These are phyloP conservation scores for Ianthella basta DNA, from an alignment of 37 sponge, comb jelly and placozoan genomes.

Conservation along the genomic window DNA sequence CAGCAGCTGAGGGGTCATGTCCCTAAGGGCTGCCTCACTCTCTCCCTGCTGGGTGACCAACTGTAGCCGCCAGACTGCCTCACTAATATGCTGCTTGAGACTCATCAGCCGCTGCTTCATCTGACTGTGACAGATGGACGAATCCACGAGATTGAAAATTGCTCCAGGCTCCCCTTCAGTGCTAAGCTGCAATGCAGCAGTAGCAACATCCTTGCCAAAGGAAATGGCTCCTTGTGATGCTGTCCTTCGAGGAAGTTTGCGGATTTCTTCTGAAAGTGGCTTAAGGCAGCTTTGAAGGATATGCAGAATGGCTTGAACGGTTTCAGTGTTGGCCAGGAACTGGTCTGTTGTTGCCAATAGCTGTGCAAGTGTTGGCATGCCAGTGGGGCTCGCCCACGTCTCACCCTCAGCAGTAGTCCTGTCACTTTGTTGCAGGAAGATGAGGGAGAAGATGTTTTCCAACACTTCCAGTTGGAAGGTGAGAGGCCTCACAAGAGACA, in stretches of 20 bases:
- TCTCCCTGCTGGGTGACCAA: slow-evolving; percentile 61
- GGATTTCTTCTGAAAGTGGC: slow-evolving; percentile 4
- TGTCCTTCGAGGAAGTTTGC: background rate
- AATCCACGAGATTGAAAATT: slow-evolving; percentile 19
- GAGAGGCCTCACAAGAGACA: slow-evolving; percentile 67
- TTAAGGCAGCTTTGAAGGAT: slow-evolving; percentile 67
- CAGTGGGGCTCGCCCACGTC: background rate
- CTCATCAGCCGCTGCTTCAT: slow-evolving; percentile 65
- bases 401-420: slow-evolving; percentile 20
- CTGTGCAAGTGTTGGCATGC: background rate
- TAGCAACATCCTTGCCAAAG: background rate
- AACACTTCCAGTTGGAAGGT: slow-evolving; percentile 86
- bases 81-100: slow-evolving; percentile 85
- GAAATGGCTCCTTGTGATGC: slow-evolving; percentile 9
- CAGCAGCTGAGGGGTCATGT: background rate
- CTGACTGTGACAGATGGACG: slow-evolving; percentile 48
- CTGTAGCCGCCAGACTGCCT: slow-evolving; percentile 89
- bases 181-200: background rate
- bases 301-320: slow-evolving; percentile 52
- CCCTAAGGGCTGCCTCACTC: background rate
- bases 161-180: background rate
- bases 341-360: background rate
- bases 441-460: slow-evolving; percentile 91
- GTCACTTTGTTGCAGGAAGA: slow-evolving; percentile 80
- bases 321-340: slow-evolving; percentile 51